Evolutionary conservation across 2,888 invertebrate species (phyloP), one percentile per base, ranked within the genome.

Genomic region (Polydesmus complanatus): DNA sequence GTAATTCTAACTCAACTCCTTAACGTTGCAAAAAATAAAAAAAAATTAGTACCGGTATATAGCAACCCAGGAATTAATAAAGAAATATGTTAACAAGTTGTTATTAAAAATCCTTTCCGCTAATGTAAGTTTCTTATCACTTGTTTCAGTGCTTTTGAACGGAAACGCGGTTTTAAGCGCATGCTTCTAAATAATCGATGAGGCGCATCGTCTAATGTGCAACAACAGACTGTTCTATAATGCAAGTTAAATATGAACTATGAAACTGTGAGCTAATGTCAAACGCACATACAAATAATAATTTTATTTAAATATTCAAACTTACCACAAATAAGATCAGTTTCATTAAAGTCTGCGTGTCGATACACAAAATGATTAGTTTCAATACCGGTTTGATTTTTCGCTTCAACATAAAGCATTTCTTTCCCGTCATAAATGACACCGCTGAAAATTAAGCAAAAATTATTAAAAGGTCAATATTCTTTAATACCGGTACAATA

Each of bases 371-470:
- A 83, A 73, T 85, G 84, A 3, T 72, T 69, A 0, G 78, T 74
- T 62, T 77, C 37, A 14, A 37, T 37, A 14, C 14, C 37, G 14
- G 8, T 37, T 8, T 14, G 8, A 37, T 37, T 37, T 37, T 37
- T 37, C 5, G 37, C 37, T 14, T 5, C 37, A 59, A 93, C 81
- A 72, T 89, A 88, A 73, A 83, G 84, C 73, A 86, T 81, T 63
- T 81, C 80, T 63, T 78, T 72, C 27, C 89, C 90, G 71, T 91
- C 89, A 72, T 81, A 87, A 64, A 92, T 80, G 63, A 88, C 80
- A 5, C 92, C 92, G 57, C 84, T 81, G 50, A 83, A 64, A 54
- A 61, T 55, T 53, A 61, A 56, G 23, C 18, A n/a, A 26, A 37
- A 22, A 56, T 27, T 27, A 52, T 19, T n/a, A 37, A 23, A 37